Percentiles rank a stretch among this genome's conserved stretches.
These are phyloP conservation scores for Cataglyphis altisquamis DNA, from an alignment of 2,888 invertebrate species.

Conservation along the genomic window DNA sequence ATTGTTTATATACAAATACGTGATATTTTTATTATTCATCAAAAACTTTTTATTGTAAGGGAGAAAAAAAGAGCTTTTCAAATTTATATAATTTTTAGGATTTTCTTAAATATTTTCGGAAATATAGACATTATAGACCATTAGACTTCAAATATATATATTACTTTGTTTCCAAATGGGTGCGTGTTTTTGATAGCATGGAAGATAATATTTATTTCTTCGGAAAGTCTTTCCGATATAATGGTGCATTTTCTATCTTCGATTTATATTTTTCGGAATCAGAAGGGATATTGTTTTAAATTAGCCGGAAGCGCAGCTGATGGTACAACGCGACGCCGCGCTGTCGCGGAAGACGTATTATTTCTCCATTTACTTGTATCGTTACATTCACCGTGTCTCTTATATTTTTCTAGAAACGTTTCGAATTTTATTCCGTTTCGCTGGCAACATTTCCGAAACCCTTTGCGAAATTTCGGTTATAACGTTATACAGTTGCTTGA, in stretches of 20 bases:
- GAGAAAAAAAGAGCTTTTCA: not conserved
- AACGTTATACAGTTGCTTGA: slow-evolving; percentile 27
- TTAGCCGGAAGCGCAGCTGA: slow-evolving; percentile 21
- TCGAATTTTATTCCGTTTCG: slow-evolving; percentile 12
- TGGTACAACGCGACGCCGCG: not conserved
- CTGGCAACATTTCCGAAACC: slow-evolving; percentile 22
- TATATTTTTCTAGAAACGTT: slow-evolving; percentile 26
- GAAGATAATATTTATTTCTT: not conserved
- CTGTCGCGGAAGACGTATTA: slow-evolving; percentile 29
- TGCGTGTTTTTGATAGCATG: not conserved
- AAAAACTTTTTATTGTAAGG: not conserved
- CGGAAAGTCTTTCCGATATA: not conserved
- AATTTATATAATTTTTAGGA: not conserved
- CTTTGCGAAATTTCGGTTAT: slow-evolving; percentile 27
- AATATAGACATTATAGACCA: no score
- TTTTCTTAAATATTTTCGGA: not conserved
- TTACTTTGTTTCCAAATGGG: not conserved
- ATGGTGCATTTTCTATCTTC: not conserved
- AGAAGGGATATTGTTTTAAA: slow-evolving; percentile 5
- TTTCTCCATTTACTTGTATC: slow-evolving; percentile 44
- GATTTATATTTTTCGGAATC: not conserved
- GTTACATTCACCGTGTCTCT: slow-evolving; percentile 31
- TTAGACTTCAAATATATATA: not conserved
- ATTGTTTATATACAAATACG: not conserved
- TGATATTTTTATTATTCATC: not conserved